Evolutionary conservation across 2,113 vertebrate genomes (phyloP).

Genomic region (Vulpes vulpes): DNA sequence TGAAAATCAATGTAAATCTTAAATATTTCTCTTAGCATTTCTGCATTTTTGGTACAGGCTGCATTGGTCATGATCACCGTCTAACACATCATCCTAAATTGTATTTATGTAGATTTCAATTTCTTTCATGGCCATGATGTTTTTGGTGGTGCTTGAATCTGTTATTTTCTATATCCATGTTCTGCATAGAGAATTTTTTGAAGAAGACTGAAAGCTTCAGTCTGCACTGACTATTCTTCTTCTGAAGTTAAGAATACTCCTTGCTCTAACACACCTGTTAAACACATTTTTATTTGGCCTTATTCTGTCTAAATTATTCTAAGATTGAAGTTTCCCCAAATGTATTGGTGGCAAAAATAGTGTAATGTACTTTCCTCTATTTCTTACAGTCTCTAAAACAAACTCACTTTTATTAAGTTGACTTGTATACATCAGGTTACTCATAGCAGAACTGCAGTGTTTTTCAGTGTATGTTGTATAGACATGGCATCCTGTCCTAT

Average conservation of each 20-base stretch:
- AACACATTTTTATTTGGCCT: neutral
- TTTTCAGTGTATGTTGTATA: neutral
- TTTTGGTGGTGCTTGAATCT: neutral
- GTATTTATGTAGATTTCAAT: neutral
- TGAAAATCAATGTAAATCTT: conserved; percentile 38
- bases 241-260: neutral
- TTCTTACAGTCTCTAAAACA: neutral
- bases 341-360: neutral
- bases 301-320: conserved; percentile 16
- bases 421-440: neutral
- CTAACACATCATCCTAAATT: neutral
- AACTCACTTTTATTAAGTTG: neutral
- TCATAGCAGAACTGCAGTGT: neutral
- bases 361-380: neutral
- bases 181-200: neutral
- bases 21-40: neutral
- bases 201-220: neutral
- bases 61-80: neutral
- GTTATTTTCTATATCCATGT: neutral
- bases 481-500: neutral
- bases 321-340: neutral
- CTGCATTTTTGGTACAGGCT: neutral
- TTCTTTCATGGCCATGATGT: neutral
- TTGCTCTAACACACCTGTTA: neutral
- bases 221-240: neutral